Conservation (phyloP, 2,113 vertebrate species). For the Pygoscelis adeliae region DNA sequence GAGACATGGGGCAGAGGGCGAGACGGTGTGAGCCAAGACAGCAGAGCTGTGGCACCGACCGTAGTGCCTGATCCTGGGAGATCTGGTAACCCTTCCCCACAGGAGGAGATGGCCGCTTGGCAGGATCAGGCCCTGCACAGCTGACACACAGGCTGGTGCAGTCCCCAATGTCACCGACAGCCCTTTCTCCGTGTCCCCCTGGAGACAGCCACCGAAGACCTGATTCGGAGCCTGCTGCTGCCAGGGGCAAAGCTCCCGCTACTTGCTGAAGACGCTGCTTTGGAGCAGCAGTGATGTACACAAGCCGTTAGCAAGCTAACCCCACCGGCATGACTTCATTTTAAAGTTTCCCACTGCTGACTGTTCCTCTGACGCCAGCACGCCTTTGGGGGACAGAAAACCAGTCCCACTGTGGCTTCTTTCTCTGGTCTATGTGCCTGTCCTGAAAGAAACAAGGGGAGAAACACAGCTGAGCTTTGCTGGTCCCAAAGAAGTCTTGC, state of each 20-base stretch:
- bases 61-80: neutral
- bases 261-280: neutral
- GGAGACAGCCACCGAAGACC: neutral
- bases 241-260: neutral
- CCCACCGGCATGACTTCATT: neutral
- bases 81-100: neutral
- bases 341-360: neutral
- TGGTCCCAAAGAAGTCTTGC: neutral
- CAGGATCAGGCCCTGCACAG: neutral
- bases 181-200: neutral
- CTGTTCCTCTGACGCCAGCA: constrained; percentile 20
- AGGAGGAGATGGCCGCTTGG: neutral
- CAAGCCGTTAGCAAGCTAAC: neutral
- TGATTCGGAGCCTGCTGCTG: constrained; percentile 11
- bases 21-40: neutral
- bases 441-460: constrained; percentile 18
- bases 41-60: neutral
- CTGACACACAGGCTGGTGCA: neutral
- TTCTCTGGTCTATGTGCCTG: neutral
- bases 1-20: neutral
- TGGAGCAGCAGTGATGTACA: neutral
- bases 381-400: neutral
- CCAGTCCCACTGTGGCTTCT: neutral
- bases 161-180: accelerated
- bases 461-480: neutral